Evolutionary conservation across 2,113 vertebrate species (phyloP).

Genomic region (Archocentrus centrarchus): DNA sequence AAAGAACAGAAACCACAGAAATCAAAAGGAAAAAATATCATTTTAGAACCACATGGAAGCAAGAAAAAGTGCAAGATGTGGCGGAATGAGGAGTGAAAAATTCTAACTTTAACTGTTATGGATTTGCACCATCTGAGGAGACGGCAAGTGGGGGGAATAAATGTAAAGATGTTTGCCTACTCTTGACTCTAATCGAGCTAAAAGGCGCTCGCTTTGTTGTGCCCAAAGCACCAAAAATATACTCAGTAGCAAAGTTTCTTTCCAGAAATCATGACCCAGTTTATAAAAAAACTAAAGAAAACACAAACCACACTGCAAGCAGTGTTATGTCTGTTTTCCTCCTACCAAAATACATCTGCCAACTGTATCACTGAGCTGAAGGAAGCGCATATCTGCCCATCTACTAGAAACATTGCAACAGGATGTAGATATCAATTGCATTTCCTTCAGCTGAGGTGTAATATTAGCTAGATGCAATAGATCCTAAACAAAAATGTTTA

Average conservation of each 20-base stretch:
- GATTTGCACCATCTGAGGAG: not conserved
- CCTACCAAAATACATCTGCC: not conserved
- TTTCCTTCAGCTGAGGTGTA: not conserved
- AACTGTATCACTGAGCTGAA: not conserved
- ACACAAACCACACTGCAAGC: accelerated
- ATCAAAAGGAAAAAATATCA: not conserved
- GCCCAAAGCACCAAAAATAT: not conserved
- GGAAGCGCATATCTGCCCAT: not conserved
- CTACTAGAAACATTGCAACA: not conserved
- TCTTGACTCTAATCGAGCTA: not conserved
- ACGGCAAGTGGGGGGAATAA: not conserved
- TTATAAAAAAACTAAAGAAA: not conserved
- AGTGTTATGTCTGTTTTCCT: not conserved
- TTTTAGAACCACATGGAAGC: not conserved
- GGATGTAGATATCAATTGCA: accelerated
- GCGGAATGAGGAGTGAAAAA: accelerated
- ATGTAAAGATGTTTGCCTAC: not conserved
- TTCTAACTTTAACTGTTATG: not conserved
- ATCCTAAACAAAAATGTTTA: not conserved
- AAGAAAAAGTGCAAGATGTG: not conserved
- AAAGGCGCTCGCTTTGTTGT: not conserved
- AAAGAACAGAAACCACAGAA: accelerated
- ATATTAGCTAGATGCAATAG: not conserved
- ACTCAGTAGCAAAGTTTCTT: too few species aligned
- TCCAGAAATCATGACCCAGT: not conserved